Percentiles rank a stretch among this genome's conserved stretches.
These are phyloP conservation scores for Drosophila lowei DNA, from an alignment of 1,140 invertebrate genomes.

Conservation along the genomic window DNA sequence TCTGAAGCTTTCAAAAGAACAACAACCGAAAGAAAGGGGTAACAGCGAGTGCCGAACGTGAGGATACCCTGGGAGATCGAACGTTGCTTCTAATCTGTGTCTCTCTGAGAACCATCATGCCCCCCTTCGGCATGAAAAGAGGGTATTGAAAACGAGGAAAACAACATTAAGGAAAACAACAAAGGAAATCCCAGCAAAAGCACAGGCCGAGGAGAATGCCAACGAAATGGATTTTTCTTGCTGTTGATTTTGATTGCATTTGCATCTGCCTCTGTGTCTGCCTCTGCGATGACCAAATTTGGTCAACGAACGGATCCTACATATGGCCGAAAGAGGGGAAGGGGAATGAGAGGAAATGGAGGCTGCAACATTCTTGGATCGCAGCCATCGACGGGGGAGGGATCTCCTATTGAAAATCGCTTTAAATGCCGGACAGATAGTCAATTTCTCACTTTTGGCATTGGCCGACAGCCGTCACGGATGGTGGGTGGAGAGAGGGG, in stretches of 20 bases:
- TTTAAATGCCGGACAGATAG: slow-evolving; percentile 62
- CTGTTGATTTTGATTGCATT: slow-evolving; percentile 70
- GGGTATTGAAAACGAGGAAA: slow-evolving; percentile 14
- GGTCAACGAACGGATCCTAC: slow-evolving; percentile 52
- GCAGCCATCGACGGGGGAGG: background rate
- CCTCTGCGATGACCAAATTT: slow-evolving; percentile 66
- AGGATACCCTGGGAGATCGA: too few relatives aligned
- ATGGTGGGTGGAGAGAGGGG: background rate
- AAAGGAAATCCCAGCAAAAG: slow-evolving; percentile 17
- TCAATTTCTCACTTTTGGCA: slow-evolving; percentile 58
- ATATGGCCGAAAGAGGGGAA: too few relatives aligned
- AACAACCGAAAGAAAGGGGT: slow-evolving; percentile 23
- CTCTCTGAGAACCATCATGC: too few relatives aligned
- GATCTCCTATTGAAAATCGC: slow-evolving; percentile 59
- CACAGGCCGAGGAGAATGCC: slow-evolving; percentile 27
- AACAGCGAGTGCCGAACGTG: too few relatives aligned
- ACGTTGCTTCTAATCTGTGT: too few relatives aligned
- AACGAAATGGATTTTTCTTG: slow-evolving; percentile 64
- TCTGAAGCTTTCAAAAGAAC: slow-evolving; percentile 59
- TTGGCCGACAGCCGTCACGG: slow-evolving; percentile 59
- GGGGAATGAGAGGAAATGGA: background rate
- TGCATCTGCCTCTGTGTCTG: slow-evolving; percentile 8
- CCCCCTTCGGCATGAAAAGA: too few relatives aligned
- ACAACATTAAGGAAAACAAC: slow-evolving; percentile 10
- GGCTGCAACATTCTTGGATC: too few relatives aligned